Conservation (phyloP, 2,888 invertebrate genomes). For the Drymonia ruficornis region DNA sequence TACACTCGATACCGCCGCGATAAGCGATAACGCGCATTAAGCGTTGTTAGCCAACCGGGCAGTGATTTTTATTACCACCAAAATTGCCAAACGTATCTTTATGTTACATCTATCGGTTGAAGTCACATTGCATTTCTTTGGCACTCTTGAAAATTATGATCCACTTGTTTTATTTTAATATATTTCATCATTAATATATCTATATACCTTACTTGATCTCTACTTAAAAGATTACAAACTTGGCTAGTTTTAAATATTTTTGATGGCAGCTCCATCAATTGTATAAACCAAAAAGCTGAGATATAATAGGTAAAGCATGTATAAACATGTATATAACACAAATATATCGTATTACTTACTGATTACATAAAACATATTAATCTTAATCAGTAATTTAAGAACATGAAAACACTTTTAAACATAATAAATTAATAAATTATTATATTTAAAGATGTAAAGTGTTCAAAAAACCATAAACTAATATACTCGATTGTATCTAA, state of each 20-base stretch:
- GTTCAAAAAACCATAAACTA: neutral
- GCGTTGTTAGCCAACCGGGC: conserved; percentile 73
- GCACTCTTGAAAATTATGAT: conserved; percentile 6
- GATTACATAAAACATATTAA: conserved; percentile 3
- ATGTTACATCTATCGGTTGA: conserved; percentile 48
- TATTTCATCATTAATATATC: no score
- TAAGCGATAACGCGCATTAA: conserved; percentile 76
- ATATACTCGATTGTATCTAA: conserved; percentile 1
- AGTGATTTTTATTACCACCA: conserved; percentile 80
- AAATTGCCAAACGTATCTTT: conserved; percentile 63
- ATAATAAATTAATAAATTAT: conserved; percentile 6
- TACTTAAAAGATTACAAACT: no score
- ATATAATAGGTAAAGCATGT: no score
- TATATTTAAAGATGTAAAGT: neutral
- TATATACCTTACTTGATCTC: no score
- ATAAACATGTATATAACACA: no score
- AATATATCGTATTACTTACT: neutral
- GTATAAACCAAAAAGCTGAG: no score
- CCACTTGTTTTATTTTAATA: no score
- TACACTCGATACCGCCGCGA: conserved; percentile 77
- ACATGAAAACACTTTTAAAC: conserved; percentile 6
- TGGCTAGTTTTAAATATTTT: no score
- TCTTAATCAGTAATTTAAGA: neutral
- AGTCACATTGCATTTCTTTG: conserved; percentile 13
- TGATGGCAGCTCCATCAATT: no score